These are phyloP conservation scores for Pelobates cultripes DNA, from an alignment of 2,797 vertebrate species.

Conservation along the genomic window DNA sequence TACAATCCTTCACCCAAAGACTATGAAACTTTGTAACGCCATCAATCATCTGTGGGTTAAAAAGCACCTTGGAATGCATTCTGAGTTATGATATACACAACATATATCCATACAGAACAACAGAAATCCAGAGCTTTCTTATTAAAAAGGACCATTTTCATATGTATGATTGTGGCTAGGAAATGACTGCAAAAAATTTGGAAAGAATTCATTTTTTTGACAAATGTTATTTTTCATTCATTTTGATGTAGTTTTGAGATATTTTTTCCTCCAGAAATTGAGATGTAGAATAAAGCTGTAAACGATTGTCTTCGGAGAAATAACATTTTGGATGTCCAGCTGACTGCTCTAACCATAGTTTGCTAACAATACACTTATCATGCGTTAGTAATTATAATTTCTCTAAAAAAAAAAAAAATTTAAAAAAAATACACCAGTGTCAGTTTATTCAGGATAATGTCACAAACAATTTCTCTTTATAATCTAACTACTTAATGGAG, in stretches of 20 bases:
- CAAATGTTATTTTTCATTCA: neutral
- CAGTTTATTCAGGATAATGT: neutral
- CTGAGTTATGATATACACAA: constrained; percentile 26
- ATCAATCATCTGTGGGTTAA: constrained; percentile 22
- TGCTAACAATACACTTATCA: neutral
- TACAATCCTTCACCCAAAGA: constrained; percentile 11
- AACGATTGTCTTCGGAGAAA: neutral
- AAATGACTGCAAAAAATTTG: constrained; percentile 26
- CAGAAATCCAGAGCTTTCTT: constrained; percentile 11
- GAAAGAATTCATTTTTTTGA: no score
- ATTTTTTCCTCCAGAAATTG: neutral
- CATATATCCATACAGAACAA: neutral
- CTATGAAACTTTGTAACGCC: constrained; percentile 19
- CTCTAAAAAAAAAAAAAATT: neutral
- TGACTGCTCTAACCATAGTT: neutral
- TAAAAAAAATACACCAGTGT: neutral
- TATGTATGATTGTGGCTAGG: constrained; percentile 16
- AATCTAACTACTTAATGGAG: neutral
- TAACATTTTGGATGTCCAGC: neutral
- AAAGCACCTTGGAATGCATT: constrained; percentile 30
- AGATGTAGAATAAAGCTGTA: neutral
- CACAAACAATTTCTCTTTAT: neutral
- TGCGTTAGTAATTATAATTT: neutral
- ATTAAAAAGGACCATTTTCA: constrained; percentile 16
- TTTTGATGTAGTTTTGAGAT: neutral